These are phyloP conservation scores for Manduca sexta DNA, from an alignment of 1,140 invertebrate species.

Conservation along the genomic window DNA sequence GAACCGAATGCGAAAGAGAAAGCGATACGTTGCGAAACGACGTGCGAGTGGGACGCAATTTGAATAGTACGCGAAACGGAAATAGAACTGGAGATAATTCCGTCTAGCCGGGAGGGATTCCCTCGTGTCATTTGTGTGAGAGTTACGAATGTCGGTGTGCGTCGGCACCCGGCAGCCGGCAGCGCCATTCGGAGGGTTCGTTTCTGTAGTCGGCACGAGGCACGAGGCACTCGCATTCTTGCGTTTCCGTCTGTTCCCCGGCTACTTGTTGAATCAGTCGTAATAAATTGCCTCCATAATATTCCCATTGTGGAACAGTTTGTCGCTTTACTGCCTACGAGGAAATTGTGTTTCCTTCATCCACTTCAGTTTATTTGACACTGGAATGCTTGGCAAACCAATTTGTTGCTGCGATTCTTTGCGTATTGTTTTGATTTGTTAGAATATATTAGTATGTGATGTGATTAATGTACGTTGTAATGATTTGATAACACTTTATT, in stretches of 20 bases:
- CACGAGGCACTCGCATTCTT: slow-evolving; percentile 43
- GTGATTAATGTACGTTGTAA: too few relatives aligned
- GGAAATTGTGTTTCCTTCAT: slow-evolving; percentile 69
- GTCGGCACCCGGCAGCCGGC: slow-evolving; percentile 27
- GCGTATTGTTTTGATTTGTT: too few relatives aligned
- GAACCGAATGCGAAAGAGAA: slow-evolving; percentile 67
- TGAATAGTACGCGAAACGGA: slow-evolving; percentile 71
- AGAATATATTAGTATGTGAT: too few relatives aligned
- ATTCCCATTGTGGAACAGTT: slow-evolving; percentile 69
- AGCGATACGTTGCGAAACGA: slow-evolving; percentile 9
- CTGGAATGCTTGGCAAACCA: slow-evolving; percentile 22
- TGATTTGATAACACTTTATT: too few relatives aligned
- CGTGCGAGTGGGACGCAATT: slow-evolving; percentile 52
- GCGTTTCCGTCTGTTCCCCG: slow-evolving; percentile 57
- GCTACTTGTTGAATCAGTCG: slow-evolving; percentile 71
- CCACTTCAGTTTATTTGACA: slow-evolving; percentile 59
- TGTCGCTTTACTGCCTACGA: slow-evolving; percentile 66
- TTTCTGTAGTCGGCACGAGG: slow-evolving; percentile 23
- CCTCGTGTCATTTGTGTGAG: slow-evolving; percentile 71
- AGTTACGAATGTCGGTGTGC: slow-evolving; percentile 56
- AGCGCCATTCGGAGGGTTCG: slow-evolving; percentile 36
- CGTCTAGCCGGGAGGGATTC: slow-evolving; percentile 70
- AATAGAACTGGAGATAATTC: slow-evolving; percentile 69
- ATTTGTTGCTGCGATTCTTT: too few relatives aligned
- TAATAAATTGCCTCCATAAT: slow-evolving; percentile 71